phyloP scores from a whole-genome alignment of 2,113 vertebrate species.

The Rutilus rutilus region DNA sequence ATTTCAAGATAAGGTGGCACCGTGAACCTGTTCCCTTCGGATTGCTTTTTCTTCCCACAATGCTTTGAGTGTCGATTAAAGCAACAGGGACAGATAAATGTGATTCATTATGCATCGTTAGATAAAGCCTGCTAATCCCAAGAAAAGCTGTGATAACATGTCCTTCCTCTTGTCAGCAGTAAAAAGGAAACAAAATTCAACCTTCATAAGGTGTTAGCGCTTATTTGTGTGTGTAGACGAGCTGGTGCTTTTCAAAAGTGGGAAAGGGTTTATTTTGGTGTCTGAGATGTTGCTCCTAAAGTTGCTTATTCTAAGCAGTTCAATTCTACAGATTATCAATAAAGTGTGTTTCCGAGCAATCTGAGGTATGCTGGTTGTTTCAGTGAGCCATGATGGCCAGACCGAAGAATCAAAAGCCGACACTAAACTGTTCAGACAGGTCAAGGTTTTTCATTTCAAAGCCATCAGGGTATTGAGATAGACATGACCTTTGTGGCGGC shows the following conservation, averaged over 20 bases:
- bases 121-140: conserved; percentile 47
- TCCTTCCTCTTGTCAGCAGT: conserved; percentile 18
- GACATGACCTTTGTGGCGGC: conserved; percentile 46
- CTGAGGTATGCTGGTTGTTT: no score
- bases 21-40: conserved; percentile 25
- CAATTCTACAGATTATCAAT: background rate
- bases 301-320: background rate
- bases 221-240: background rate
- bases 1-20: conserved; percentile 41
- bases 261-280: background rate
- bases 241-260: conserved; percentile 13
- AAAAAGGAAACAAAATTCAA: conserved; percentile 32
- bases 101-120: conserved; percentile 39
- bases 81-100: conserved; percentile 40
- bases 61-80: conserved; percentile 46
- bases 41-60: conserved; percentile 12
- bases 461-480: conserved; percentile 49
- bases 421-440: conserved; percentile 61
- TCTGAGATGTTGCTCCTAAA: background rate
- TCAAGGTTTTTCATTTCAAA: conserved; percentile 61
- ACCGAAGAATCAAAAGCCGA: conserved; percentile 54
- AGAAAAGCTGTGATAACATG: conserved; percentile 39
- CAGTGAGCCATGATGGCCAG: conserved; percentile 37
- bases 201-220: conserved; percentile 35
- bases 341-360: background rate